These are phyloP conservation scores for Ambastaia sidthimunki DNA, from an alignment of 2,797 vertebrate species.

Conservation along the genomic window DNA sequence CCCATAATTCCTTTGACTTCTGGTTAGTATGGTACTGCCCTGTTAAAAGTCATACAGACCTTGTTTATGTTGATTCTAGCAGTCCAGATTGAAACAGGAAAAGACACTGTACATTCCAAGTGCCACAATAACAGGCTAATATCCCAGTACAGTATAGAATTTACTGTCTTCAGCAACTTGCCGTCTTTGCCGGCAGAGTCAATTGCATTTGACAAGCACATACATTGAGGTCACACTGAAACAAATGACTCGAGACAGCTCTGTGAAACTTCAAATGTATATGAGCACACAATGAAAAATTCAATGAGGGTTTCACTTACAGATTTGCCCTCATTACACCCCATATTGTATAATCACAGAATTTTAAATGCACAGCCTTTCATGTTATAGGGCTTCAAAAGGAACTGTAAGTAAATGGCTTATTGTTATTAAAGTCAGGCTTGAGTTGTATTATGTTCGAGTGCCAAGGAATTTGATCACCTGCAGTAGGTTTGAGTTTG, in stretches of 20 bases:
- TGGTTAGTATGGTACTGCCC: conserved; percentile 64
- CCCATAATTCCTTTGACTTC: conserved; percentile 68
- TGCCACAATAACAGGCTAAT: conserved; percentile 65
- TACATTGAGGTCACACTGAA: conserved; percentile 68
- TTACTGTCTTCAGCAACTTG: conserved; percentile 60
- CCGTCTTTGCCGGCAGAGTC: conserved; percentile 57
- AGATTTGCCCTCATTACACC: conserved; percentile 32
- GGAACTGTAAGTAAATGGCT: conserved; percentile 5
- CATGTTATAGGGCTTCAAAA: conserved; percentile 19
- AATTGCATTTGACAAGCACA: conserved; percentile 68
- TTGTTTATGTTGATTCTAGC: conserved; percentile 77
- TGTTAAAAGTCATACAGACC: conserved; percentile 66
- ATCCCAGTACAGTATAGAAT: conserved; percentile 69
- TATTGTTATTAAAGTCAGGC: conserved; percentile 9
- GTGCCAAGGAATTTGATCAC: conserved; percentile 1
- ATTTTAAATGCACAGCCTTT: conserved; percentile 30
- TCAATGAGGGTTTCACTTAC: conserved; percentile 26
- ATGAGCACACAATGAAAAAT: conserved; percentile 55
- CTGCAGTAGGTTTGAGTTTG: neutral
- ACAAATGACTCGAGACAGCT: conserved; percentile 70
- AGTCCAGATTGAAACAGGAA: conserved; percentile 63
- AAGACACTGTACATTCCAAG: conserved; percentile 69
- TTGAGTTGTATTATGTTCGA: neutral
- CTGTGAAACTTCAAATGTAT: conserved; percentile 49
- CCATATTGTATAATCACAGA: conserved; percentile 26